Base-by-base conservation (phyloP, 2,113 vertebrate species). In the Mustela lutreola region DNA sequence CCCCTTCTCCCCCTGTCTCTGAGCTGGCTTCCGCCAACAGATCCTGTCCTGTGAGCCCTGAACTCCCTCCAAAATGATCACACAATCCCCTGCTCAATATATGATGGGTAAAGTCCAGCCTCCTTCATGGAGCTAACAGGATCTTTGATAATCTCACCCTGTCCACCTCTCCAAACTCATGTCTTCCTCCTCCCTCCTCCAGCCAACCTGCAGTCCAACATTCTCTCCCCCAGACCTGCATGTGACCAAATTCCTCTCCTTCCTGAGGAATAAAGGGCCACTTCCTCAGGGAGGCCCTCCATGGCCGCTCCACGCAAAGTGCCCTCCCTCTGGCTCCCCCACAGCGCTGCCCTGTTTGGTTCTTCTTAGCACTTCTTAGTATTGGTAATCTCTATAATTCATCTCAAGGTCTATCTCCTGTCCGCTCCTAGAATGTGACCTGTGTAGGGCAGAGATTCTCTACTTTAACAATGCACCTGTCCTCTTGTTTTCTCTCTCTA, bases 131-230 rank as follows among this genome's bases (percentile, higher is more conserved):
- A 63, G 21, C 24, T 60, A n/a, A 22, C 4, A 58, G 16, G 45
- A 48, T 21, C 67, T 76, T 60, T 12, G 4, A 31, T 6, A 31
- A 45, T 28, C 42, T 90, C 50, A 82, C 31, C 5, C 36, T 11
- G 22, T 42, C 71, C 16, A 42, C 71, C 24, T 56, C 70, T 83
- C n/a, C 42, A 58, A 11, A 14, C 56, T 82, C 7, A 9, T 4
- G 2, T 86, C 89, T 63, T n/a, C 56, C 16, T 11, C 81, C 4
- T 58, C 94, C n/a, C 82, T 96, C 70, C 82, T 31, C 33, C 26
- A 53, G 67, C 88, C 26, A 53, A 75, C 88, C 48, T 85, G 26
- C 56, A 94, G 60, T 11, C 24, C 18, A 14, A 89, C 86, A 80
- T 2, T 15, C 81, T 65, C 12, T 18, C 56, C 2, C 19, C 26